These are phyloP conservation scores for Micrastur ruficollis DNA, from an alignment of 2,797 vertebrate genomes.

Conservation along the genomic window DNA sequence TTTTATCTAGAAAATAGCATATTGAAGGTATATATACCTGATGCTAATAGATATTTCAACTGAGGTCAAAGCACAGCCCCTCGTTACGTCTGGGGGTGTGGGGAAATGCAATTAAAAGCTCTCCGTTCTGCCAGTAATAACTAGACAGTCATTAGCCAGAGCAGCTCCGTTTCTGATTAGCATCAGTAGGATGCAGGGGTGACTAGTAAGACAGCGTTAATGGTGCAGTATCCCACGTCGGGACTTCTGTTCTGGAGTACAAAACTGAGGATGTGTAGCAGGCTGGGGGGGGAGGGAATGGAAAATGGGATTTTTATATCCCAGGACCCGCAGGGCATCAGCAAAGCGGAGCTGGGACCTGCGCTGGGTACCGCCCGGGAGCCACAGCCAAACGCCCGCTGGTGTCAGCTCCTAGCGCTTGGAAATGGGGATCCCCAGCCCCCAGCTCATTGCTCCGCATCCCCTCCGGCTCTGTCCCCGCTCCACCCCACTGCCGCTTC, in stretches of 20 bases:
- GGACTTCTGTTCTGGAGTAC: neutral
- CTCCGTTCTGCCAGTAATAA: neutral
- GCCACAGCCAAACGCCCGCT: neutral
- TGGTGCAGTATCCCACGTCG: neutral
- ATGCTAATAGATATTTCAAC: neutral
- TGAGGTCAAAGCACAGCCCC: neutral
- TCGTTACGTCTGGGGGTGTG: rapidly evolving
- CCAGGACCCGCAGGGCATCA: neutral
- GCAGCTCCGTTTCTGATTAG: neutral
- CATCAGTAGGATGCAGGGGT: neutral
- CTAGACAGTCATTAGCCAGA: neutral
- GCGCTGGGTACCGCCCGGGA: rapidly evolving
- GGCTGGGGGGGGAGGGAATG: neutral
- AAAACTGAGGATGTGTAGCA: neutral
- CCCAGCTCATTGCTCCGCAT: neutral
- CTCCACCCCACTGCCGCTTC: neutral
- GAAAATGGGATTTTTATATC: neutral
- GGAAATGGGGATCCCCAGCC: neutral
- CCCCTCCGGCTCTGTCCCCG: neutral
- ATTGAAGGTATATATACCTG: neutral
- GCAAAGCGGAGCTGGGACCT: neutral
- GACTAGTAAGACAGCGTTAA: neutral
- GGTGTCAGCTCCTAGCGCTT: neutral
- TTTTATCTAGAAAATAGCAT: neutral
- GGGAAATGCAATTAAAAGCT: neutral